Conservation (phyloP, 2,888 invertebrate species). For the Drosophila birchii region DNA sequence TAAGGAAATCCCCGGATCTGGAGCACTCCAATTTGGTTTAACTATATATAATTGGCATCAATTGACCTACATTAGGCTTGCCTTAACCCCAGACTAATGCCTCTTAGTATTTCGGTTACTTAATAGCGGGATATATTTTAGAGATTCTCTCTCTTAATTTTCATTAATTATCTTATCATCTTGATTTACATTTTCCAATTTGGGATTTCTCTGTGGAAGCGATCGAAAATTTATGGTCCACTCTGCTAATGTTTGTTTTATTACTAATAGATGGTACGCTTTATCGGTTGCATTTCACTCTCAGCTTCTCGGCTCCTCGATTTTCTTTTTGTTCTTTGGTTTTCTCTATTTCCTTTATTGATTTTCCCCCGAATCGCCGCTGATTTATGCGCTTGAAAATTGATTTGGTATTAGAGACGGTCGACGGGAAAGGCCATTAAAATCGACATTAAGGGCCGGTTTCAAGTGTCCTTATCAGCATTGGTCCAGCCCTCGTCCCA, state of each 20-base stretch:
- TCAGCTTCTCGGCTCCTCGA: not conserved
- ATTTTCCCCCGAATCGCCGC: constrained; percentile 34
- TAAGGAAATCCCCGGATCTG: constrained; percentile 16
- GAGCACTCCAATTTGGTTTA: constrained; percentile 28
- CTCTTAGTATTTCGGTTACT: constrained; percentile 1
- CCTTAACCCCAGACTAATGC: constrained; percentile 10
- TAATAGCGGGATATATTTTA: not conserved
- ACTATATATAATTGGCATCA: constrained; percentile 35
- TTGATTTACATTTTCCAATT: constrained; percentile 35
- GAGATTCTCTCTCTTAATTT: constrained; percentile 35
- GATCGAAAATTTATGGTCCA: constrained; percentile 38
- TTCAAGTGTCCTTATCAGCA: constrained; percentile 36
- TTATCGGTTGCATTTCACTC: constrained; percentile 51
- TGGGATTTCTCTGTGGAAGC: constrained; percentile 14
- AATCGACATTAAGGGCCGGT: constrained; percentile 33
- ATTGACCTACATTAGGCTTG: constrained; percentile 25
- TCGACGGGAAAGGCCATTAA: constrained; percentile 32
- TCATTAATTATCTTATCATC: constrained; percentile 39
- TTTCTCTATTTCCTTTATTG: constrained; percentile 46
- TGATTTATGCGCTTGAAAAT: constrained; percentile 67
- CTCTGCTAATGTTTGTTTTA: constrained; percentile 55
- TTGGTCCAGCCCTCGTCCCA: constrained; percentile 18
- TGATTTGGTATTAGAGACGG: constrained; percentile 59
- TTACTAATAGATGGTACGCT: constrained; percentile 63
- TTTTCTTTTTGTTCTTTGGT: constrained; percentile 10